Evolutionary conservation across 2,113 vertebrate genomes (phyloP), one percentile per base, ranked within the genome.

Genomic region (Sceloporus tristichus): DNA sequence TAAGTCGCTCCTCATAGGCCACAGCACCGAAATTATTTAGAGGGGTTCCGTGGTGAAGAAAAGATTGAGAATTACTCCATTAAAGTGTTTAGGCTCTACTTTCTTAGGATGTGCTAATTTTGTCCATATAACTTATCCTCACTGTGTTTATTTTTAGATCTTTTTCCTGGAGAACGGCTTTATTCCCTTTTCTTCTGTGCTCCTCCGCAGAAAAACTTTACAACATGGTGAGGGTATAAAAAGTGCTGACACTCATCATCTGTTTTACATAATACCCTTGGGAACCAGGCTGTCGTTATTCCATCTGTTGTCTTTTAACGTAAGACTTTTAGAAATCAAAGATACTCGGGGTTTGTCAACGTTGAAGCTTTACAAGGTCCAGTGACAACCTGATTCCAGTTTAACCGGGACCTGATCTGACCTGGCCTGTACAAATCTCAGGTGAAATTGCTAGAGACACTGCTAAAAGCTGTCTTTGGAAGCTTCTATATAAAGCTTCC

Each of bases 221-320:
- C 9, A 76, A 87, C 34, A 34, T 66, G 65, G 86, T 76, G 86
- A 82, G 71, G 71, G 54, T 82, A 82, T 82, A 65, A 82, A 48
- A 48, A 42, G 29, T 82, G 79, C 79, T 82, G 79, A 75, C 70
- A 65, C 27, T 80, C 68, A 62, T 87, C 53, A 74, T 87, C 79
- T 87, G 86, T 62, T 75, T 75, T 82, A 75, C 56, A 62, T 82
- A 87, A 87, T 87, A 65, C 66, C 70, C 59, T 14, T 16, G 38
- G 70, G 86, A 65, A 18, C 38, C 40, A 66, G 59, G 38, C 84
- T 66, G 53, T 66, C 40, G 56, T 75, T 48, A 34, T 54, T 76
- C 86, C 79, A 87, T 82, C 86, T 82, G 86, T 82, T 82, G 79
- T 48, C 70, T 66, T 75, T 75, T 65, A 29, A 27, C 38, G 79